Evolutionary conservation across 1,140 invertebrate genomes (phyloP), one percentile per base, ranked within the genome.

Genomic region (Hyles euphorbiae): DNA sequence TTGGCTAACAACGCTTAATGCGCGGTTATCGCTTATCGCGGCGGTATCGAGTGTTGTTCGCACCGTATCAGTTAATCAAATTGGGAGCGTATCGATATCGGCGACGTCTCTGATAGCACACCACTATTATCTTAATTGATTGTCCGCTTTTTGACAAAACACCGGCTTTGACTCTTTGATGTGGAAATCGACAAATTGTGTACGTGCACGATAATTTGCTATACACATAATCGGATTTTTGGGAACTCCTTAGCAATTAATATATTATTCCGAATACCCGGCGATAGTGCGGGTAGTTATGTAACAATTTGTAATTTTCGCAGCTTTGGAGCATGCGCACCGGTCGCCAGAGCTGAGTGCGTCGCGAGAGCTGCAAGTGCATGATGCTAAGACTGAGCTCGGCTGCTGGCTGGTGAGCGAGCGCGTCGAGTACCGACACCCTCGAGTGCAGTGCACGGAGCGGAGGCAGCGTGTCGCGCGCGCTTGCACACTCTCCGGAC

Each of bases 51-150:
- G 77, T 81, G 79, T 83, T 79, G 76, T 83, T 79, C 72, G 72
- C 65, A 63, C 65, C 68, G 70, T 86, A 87, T 86, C 84, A 77
- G 74, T 76, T 85, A 83, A 86, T 86, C 83, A 84, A 88, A 86
- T 82, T 86, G 81, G 80, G 77, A 85, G 76, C 83, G 82, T 78
- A 78, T 81, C 78, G 83, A 74, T 86, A 83, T 83, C 80, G 66
- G 64, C 55, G 71, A 77, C 81, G 78, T 78, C 63, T 81, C 63
- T 66, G 79, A 85, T 84, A 83, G 53, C 74, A 67, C 74, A 73
- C 73, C 76, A 74, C 71, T 75, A 80, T 83, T 81, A 87, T 87
- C 82, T 88, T 85, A 85, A 84, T 85, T 85, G 83, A 87, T 88
- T 85, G 83, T 81, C 69, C 76, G 60, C 65, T 81, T 84, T 85